Base-by-base conservation (phyloP, 2,113 vertebrate species). In the Acrocephalus arundinaceus region DNA sequence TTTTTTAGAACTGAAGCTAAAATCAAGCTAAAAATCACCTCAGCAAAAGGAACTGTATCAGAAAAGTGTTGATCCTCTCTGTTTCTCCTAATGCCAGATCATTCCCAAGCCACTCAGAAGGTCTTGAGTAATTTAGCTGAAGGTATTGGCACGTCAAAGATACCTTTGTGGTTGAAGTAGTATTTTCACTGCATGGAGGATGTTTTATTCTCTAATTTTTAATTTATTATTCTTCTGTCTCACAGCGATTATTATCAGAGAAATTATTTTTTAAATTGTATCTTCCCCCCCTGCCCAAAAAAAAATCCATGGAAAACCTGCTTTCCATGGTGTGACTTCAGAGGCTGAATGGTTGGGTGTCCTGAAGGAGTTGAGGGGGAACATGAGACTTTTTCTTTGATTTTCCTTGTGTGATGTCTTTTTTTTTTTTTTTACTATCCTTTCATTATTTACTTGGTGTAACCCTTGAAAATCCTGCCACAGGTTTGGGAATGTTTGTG, bases 231-330 rank as follows among this genome's bases (percentile, higher is more conserved):
- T 72, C 13, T 61, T 13, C 15, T 85, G 3, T n/a, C 11, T 86
- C 16, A 13, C 58, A 25, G 17, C 0, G 0, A 7, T 45, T 41
- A 7, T 63, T 63, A 13, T 21, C 0, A 0, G 15, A 23, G 6
- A 57, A 37, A 27, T 66, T 2, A 7, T 13, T 57, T 41, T 61
- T 85, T 1, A 4, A 66, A 11, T 31, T 4, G 15, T 33, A 2
- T 37, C 19, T 45, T 45, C 18, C 4, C 0, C 1, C 2, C 1
- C 1, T 0, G 35, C 35, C 35, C 35, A 0, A 9, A n/a, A 51
- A 31, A 52, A 24, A 39, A 3, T 4, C 11, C 14, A 2, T 49
- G 4, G 43, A 39, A 28, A 87, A 54, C 11, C 28, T 54, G 6
- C 23, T 70, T 18, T 70, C 6, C 23, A 39, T 78, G 65, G 19